Base-by-base conservation (phyloP, 2,797 vertebrate species). In the Gymnothorax reevesii region DNA sequence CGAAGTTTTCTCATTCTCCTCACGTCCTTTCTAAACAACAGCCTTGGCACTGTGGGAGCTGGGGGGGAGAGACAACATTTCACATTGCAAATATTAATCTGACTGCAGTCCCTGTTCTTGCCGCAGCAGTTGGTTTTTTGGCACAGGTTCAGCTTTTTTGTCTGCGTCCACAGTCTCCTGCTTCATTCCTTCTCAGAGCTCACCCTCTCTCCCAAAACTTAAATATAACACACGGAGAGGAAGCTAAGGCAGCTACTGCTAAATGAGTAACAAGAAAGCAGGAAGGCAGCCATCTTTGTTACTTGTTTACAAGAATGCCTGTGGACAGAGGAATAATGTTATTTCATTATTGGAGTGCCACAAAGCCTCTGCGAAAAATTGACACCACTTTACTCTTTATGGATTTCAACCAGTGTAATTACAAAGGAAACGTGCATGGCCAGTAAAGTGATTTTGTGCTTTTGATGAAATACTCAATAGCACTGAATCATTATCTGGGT, bases 101-200 rank as follows among this genome's bases (percentile, higher is more conserved):
- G 85, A 92, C 83, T 71, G 91, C 89, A 90, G 91, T 92, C 90
- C 86, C 88, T 90, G 91, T 92, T 91, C 86, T 80, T 93, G 90
- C 90, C 86, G 77, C 90, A 90, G 89, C 89, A 91, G 92, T 94
- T 95, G 92, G 90, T 92, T 95, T 93, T 94, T 94, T 94, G 95
- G 95, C 94, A 95, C 89, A n/a, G 55, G 91, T 95, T 96, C 95
- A 96, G 95, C 92, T 94, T 95, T 95, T 95, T 95, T 95, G 95
- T 94, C 94, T 94, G 92, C 92, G 92, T 92, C 88, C 87, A 87
- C 86, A 86, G 85, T 84, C 86, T 88, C 90, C 89, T 89, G 87
- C 80, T 87, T 89, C 88, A 86, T 88, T 86, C 90, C 84, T 79
- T 82, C 27, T 82, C 86, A 83, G 57, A 83, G 79, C 86, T 79